Conservation (phyloP, 2,797 vertebrate species). For the Emys orbicularis region DNA sequence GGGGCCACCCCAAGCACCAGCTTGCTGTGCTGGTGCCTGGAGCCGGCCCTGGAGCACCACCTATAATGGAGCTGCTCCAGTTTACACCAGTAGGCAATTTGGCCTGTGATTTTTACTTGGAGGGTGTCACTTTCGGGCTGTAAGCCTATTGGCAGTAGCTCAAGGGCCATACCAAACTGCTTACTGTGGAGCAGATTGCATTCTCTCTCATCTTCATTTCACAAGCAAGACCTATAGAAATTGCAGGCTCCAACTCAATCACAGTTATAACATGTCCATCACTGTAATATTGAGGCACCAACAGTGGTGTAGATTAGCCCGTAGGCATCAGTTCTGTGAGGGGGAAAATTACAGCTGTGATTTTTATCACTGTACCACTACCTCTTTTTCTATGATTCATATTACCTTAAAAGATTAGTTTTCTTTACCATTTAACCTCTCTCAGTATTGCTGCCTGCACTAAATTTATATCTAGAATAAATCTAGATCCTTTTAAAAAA, state of each 20-base stretch:
- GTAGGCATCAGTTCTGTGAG: constrained; percentile 36
- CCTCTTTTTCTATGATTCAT: constrained; percentile 73
- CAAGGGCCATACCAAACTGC: neutral
- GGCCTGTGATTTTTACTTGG: fast-evolving
- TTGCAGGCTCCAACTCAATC: fast-evolving
- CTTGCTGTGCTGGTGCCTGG: no score
- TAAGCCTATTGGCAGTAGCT: neutral
- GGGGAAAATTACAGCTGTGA: constrained; percentile 70
- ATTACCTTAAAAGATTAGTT: constrained; percentile 80
- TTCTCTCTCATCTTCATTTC: neutral
- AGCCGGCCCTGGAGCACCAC: neutral
- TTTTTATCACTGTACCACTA: constrained; percentile 61
- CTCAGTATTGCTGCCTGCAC: constrained; percentile 80
- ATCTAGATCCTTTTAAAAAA: constrained; percentile 73
- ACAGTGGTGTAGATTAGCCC: neutral
- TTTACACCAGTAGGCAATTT: neutral
- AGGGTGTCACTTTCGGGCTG: neutral
- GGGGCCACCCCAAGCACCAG: no score
- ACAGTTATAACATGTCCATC: fast-evolving
- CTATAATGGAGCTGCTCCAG: neutral
- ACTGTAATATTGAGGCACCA: fast-evolving
- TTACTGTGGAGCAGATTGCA: neutral
- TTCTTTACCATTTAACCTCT: constrained; percentile 80
- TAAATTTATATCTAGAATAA: constrained; percentile 75
- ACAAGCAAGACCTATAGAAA: fast-evolving